These are phyloP conservation scores for Caradrina clavipalpis DNA, from an alignment of 2,888 invertebrate species.

Conservation along the genomic window DNA sequence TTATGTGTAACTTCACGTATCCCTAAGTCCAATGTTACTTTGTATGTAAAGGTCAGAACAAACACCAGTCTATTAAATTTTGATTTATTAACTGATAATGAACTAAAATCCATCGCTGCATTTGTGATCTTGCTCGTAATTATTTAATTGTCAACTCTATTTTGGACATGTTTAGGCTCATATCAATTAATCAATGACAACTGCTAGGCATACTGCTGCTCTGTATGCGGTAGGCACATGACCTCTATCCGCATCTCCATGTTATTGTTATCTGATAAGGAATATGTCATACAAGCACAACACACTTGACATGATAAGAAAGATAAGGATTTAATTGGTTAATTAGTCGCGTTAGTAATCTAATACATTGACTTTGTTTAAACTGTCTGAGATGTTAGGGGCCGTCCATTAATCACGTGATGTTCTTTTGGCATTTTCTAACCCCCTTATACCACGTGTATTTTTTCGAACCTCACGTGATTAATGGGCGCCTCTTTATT, in stretches of 20 bases:
- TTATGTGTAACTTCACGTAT: background rate
- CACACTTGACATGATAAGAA: constrained; percentile 12
- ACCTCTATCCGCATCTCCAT: constrained; percentile 34
- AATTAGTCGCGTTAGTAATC: constrained; percentile 21
- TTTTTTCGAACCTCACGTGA: no score
- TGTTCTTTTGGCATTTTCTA: no score
- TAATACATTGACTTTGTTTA: constrained; percentile 12
- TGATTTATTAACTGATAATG: no score
- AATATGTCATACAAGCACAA: constrained; percentile 22
- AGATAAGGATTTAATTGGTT: constrained; percentile 33
- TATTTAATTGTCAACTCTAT: no score
- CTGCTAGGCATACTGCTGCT: no score
- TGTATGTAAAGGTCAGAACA: background rate
- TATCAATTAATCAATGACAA: no score
- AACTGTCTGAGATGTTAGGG: constrained; percentile 1
- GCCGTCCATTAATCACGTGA: no score
- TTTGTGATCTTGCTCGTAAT: no score
- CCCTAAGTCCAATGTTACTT: constrained; percentile 10
- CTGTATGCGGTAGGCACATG: constrained; percentile 22
- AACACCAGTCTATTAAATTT: constrained; percentile 1
- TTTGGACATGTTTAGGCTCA: no score
- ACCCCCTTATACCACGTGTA: no score
- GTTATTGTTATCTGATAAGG: constrained; percentile 25
- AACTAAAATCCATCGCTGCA: no score
- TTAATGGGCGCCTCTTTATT: no score